Evolutionary conservation across 35 echinoderm and acorn worm species (phyloP), one percentile per base, ranked within the genome.

Genomic region (Eucidaris tribuloides): DNA sequence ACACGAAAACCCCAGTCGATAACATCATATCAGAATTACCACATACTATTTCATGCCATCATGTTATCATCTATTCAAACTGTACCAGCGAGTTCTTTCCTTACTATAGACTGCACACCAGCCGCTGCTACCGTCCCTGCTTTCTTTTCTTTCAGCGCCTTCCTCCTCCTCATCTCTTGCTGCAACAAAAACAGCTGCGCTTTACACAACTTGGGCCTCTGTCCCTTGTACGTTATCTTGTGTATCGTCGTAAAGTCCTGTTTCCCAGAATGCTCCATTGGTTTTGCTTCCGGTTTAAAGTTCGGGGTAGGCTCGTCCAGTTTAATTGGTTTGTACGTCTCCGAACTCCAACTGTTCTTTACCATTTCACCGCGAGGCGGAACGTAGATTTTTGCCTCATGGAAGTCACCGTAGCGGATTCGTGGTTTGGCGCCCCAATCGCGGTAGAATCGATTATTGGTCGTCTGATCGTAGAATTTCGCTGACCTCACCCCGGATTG

Each of bases 161-260:
- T 79, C 25, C 76, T 33, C 3, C 37, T 79, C 30, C 41, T 45
- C 33, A 91, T 77, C 28, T 97, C 88, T 50, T 97, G 94, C 58
- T 97, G 94, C 44, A 97, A 63, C 4, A 97, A 24, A 42, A 85
- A 97, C 36, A 82, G 42, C 50, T 88, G 79, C 36, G 94, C 78
- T 49, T 88, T 89, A 50, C 94, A 97, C 46, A 88, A 28, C 42
- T 76, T 58, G 9, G 86, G 90, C 11, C 78, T 79, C 4, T 18
- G 52, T 29, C 94, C 89, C 45, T 82, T 55, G 58, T 97, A 97
- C 2, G 94, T 97, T 20, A 64, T 77, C 55, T 92, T 92, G 62
- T 97, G 94, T 11, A 97, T 90, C 25, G 94, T 97, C 14, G 65
- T 80, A 58, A 97, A 97, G 39, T 97, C 90, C 32, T 92, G 89